Percentiles rank a stretch among this genome's conserved stretches.
Conservation (phyloP, 2,797 vertebrate species). For the Alectoris magna region DNA sequence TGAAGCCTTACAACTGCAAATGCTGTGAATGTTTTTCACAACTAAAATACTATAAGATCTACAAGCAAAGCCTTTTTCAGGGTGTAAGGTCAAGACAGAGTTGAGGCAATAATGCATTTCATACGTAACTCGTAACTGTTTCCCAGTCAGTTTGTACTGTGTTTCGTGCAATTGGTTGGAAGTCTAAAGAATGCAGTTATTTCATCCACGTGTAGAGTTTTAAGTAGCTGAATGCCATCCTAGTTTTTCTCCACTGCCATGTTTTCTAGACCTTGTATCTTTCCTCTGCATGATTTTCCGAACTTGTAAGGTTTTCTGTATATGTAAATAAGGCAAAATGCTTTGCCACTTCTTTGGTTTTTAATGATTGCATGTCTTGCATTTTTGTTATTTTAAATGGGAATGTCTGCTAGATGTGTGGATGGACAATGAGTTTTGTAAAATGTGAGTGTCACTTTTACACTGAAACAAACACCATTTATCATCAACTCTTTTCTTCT, state of each 20-base stretch:
- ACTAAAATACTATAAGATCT: not conserved
- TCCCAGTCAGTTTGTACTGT: not conserved
- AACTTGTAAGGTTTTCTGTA: not conserved
- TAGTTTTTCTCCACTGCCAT: not conserved
- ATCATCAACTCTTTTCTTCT: not conserved
- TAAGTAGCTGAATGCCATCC: not conserved
- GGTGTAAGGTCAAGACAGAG: not conserved
- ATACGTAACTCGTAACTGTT: not conserved
- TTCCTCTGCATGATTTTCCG: not conserved
- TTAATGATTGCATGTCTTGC: not conserved
- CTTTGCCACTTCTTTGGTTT: not conserved
- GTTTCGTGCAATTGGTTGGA: not conserved
- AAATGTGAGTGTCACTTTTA: not conserved
- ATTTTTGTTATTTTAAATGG: conserved; percentile 1
- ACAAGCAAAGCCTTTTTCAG: not conserved
- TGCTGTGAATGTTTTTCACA: not conserved
- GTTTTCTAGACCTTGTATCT: not conserved
- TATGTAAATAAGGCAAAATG: not conserved
- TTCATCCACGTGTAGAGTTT: not conserved
- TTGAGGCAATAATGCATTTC: not conserved
- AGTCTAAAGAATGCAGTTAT: not conserved
- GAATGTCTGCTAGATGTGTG: not conserved
- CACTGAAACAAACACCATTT: not conserved
- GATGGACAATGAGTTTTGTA: not conserved
- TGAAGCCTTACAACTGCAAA: conserved; percentile 20